These are phyloP conservation scores for Labeo catla DNA, from an alignment of 2,113 vertebrate genomes.

Conservation along the genomic window DNA sequence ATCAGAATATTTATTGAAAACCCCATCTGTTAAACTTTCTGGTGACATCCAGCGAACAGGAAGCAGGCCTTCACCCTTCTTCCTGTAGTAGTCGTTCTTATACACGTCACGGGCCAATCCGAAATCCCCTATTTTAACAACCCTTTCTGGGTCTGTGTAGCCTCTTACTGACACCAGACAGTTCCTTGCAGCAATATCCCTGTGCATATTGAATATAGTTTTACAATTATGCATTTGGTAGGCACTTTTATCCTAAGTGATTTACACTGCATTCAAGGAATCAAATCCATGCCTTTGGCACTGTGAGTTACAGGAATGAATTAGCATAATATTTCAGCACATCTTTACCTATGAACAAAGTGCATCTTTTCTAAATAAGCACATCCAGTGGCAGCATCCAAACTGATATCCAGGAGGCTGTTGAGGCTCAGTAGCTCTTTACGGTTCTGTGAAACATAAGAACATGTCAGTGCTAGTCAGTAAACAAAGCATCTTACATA, in stretches of 20 bases:
- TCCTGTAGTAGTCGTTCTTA: constrained; percentile 83
- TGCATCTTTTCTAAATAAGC: constrained; percentile 80
- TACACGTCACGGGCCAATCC: constrained; percentile 81
- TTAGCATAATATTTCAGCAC: background rate
- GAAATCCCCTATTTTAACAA: constrained; percentile 82
- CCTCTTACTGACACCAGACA: constrained; percentile 80
- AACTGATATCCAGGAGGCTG: constrained; percentile 75
- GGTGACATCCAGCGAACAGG: constrained; percentile 84
- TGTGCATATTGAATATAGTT: constrained; percentile 52
- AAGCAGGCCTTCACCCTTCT: constrained; percentile 79
- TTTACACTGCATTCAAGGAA: background rate
- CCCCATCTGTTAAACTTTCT: constrained; percentile 79
- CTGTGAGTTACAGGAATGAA: background rate
- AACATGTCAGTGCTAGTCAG: constrained; percentile 8
- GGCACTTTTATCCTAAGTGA: background rate
- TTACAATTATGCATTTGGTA: background rate
- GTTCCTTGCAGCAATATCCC: constrained; percentile 81
- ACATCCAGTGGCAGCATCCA: constrained; percentile 80
- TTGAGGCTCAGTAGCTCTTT: constrained; percentile 65
- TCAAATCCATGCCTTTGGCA: background rate
- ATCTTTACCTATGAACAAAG: constrained; percentile 81
- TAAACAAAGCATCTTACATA: background rate
- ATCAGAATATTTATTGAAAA: constrained; percentile 80
- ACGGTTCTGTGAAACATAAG: constrained; percentile 62
- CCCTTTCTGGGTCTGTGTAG: constrained; percentile 63